phyloP scores from a whole-genome alignment of 2,888 invertebrate genomes.

The Cephus nigrinus region DNA sequence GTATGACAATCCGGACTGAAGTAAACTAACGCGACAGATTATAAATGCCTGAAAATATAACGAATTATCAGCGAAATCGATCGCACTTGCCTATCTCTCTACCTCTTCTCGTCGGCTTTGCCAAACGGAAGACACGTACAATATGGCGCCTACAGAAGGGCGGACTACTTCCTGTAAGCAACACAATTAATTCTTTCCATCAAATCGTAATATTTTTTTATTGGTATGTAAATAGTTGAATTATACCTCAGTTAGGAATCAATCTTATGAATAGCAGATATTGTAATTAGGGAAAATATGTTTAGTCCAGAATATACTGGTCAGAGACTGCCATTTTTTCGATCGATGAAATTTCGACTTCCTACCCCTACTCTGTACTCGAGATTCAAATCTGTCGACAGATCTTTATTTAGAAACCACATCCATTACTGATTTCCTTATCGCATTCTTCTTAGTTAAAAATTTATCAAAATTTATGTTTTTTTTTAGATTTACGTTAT shows the following conservation, averaged over 20 bases:
- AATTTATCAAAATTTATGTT: neutral
- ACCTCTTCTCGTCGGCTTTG: constrained; percentile 24
- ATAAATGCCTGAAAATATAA: neutral
- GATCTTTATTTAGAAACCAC: neutral
- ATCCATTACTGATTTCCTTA: neutral
- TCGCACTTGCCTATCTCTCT: constrained; percentile 3
- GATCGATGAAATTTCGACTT: neutral
- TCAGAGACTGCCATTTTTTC: neutral
- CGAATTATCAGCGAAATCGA: constrained; percentile 11
- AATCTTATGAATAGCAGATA: neutral
- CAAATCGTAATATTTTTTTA: neutral
- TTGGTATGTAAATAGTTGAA: neutral
- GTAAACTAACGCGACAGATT: neutral
- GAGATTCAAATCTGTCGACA: neutral
- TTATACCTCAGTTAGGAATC: neutral
- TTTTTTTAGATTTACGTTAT: neutral
- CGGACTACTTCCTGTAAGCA: constrained; percentile 46
- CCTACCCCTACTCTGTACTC: neutral
- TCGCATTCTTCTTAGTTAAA: neutral
- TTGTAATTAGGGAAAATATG: neutral
- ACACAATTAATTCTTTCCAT: neutral
- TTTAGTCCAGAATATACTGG: neutral
- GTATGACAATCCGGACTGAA: neutral
- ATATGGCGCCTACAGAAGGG: constrained; percentile 48
- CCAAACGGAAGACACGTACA: constrained; percentile 46